Conservation (phyloP, 2,113 vertebrate genomes). For the Hoplias malabaricus region DNA sequence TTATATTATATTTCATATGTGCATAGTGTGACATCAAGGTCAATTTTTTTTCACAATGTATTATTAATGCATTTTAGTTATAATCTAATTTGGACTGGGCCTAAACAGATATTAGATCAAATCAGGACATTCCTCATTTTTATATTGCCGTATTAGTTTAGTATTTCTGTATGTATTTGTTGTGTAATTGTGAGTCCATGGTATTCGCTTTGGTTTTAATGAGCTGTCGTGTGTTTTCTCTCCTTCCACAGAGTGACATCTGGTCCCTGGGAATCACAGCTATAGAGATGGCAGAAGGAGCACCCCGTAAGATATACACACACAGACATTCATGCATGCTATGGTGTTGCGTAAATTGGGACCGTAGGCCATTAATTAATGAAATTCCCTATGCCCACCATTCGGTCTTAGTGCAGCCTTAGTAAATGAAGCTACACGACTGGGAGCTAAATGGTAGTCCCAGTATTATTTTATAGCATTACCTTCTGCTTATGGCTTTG, state of each 20-base stretch:
- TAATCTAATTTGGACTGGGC: too few relatives aligned
- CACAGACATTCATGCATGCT: neutral
- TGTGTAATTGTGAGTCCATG: neutral
- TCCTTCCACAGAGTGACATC: slow-evolving; percentile 82
- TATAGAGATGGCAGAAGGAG: slow-evolving; percentile 93
- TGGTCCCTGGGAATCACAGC: slow-evolving; percentile 94
- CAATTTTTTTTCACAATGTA: too few relatives aligned
- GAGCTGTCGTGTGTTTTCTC: neutral
- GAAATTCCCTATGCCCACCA: neutral
- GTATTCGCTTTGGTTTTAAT: neutral
- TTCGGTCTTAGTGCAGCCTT: neutral
- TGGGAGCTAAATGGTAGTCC: neutral
- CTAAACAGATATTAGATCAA: neutral
- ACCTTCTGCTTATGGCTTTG: neutral
- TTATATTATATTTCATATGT: neutral
- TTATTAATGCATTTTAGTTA: too few relatives aligned
- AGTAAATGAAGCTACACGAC: neutral
- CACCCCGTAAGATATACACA: slow-evolving; percentile 81
- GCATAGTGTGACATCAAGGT: neutral
- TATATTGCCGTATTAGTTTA: neutral
- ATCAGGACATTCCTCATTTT: neutral
- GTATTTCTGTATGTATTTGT: neutral
- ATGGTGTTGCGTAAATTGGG: neutral
- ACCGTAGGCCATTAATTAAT: neutral
- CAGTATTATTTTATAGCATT: neutral